Conservation (phyloP, 2,113 vertebrate species). For the Oreochromis aureus region DNA sequence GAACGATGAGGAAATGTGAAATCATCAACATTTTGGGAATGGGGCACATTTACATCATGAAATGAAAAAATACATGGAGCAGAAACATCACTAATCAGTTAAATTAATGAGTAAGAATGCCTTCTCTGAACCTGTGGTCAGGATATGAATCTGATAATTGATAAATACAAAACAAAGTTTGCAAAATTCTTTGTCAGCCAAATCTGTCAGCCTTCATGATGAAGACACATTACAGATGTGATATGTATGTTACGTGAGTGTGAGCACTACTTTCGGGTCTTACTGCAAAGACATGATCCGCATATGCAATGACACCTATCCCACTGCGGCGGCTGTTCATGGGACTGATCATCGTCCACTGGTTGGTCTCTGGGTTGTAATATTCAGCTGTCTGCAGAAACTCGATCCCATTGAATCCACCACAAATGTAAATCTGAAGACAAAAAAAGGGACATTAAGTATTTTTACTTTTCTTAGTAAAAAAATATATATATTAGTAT, state of each 20-base stretch:
- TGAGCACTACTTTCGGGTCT: not conserved
- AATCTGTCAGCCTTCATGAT: not conserved
- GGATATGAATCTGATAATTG: not conserved
- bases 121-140: not conserved
- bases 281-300: slow-evolving; percentile 22
- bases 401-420: slow-evolving; percentile 79
- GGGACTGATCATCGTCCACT: slow-evolving; percentile 28
- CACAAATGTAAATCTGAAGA: slow-evolving; percentile 84
- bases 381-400: slow-evolving; percentile 68
- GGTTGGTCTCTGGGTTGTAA: slow-evolving; percentile 25
- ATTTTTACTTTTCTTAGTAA: not conserved
- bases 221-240: not conserved
- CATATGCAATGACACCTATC: slow-evolving; percentile 5
- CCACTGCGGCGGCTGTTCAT: slow-evolving; percentile 12
- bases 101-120: not conserved
- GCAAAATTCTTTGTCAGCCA: not conserved
- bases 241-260: not conserved
- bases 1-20: not conserved
- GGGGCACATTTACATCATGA: not conserved
- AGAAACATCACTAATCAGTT: not conserved
- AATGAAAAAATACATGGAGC: accelerated
- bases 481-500: not conserved
- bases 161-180: not conserved
- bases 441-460: not conserved
- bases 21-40: not conserved